Conservation (phyloP, 2,113 vertebrate genomes). For the Lanius collurio region DNA sequence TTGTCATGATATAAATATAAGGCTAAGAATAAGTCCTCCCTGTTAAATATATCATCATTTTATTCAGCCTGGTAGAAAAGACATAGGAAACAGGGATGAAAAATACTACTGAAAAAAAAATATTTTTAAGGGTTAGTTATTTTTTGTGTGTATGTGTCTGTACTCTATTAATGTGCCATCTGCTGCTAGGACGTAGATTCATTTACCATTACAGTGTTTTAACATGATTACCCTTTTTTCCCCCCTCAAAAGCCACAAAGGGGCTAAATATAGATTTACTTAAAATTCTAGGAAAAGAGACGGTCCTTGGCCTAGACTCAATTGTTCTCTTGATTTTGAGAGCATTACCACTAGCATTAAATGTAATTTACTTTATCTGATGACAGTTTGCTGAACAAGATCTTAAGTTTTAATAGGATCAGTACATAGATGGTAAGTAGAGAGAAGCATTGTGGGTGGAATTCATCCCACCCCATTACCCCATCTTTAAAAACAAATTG, state of each 20-base stretch:
- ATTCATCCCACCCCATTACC: slow-evolving; percentile 31
- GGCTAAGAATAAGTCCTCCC: neutral
- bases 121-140: neutral
- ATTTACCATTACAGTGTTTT: slow-evolving; percentile 34
- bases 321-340: slow-evolving; percentile 44
- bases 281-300: slow-evolving; percentile 21
- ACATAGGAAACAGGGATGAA: neutral
- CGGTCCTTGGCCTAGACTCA: neutral
- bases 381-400: slow-evolving; percentile 46
- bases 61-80: neutral
- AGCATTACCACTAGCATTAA: slow-evolving; percentile 20
- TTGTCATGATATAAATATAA: neutral
- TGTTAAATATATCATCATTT: neutral
- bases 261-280: slow-evolving; percentile 29
- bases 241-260: neutral
- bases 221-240: slow-evolving; percentile 13
- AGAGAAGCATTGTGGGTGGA: slow-evolving; percentile 31
- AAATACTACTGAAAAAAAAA: neutral
- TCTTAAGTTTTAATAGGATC: slow-evolving; percentile 51
- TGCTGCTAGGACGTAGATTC: slow-evolving; percentile 31
- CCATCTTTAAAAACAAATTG: slow-evolving; percentile 24
- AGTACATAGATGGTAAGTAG: neutral
- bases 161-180: slow-evolving; percentile 28
- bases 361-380: slow-evolving; percentile 36
- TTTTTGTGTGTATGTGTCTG: neutral